A percentile compares a stretch with the other conserved stretches of the same genome.
Evolutionary conservation across 2,797 vertebrate genomes (phyloP).

Genomic region (Enteromius afrohamiltoni): DNA sequence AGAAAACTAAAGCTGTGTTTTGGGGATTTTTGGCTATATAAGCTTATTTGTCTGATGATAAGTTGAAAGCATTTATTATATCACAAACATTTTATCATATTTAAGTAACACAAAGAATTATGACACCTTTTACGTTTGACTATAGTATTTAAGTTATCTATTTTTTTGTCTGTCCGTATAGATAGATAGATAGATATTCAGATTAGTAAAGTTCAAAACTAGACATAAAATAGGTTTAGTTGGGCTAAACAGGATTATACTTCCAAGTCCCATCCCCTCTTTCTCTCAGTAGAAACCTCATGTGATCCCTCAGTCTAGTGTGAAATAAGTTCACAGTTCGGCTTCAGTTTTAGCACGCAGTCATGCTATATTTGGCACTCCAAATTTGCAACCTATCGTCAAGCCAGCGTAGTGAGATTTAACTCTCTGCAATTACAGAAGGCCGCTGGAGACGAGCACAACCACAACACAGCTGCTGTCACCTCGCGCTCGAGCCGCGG

Average conservation of each 20-base stretch:
- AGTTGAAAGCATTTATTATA: background rate
- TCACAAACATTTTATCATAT: background rate
- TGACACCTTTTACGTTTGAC: background rate
- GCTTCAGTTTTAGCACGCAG: conserved; percentile 51
- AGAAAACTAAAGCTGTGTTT: background rate
- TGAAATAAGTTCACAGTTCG: conserved; percentile 52
- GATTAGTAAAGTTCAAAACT: background rate
- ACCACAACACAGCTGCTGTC: background rate
- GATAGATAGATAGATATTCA: background rate
- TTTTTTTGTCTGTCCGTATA: no score
- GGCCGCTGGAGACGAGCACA: background rate
- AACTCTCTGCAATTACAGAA: background rate
- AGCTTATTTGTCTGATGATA: background rate
- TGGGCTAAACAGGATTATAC: background rate
- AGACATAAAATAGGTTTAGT: background rate
- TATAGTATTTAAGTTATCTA: no score
- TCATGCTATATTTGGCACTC: conserved; percentile 40
- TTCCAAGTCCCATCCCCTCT: background rate
- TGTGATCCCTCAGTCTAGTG: conserved; percentile 47
- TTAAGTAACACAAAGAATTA: background rate
- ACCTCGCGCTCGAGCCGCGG: background rate
- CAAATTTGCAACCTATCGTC: conserved; percentile 55
- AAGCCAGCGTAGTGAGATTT: conserved; percentile 23
- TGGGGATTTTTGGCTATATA: background rate
- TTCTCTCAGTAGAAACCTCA: conserved; percentile 37